Conservation (phyloP, 2,113 vertebrate genomes). For the Ovis aries region ARS-UI_Ramb_v3.0 NC_056070.1:65820501-65821000, state of each 20-base stretch:
- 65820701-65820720: neutral
- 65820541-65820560: neutral
- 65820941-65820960: neutral
- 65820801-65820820: neutral
- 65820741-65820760: neutral
- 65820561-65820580: neutral
- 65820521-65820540: neutral
- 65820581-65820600: neutral
- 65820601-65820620: neutral
- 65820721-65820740: neutral
- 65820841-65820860: neutral
- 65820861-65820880: neutral
- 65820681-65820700: neutral
- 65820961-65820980: neutral
- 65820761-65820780: neutral
- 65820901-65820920: neutral
- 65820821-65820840: neutral
- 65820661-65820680: neutral
- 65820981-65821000: fast-evolving
- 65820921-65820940: neutral
- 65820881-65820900: neutral
- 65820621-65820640: neutral
- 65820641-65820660: neutral
- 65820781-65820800: neutral
- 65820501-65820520: neutral